Evolutionary conservation across 2,797 vertebrate species (phyloP).

Genomic region (Enteromius fasciolatus): DNA sequence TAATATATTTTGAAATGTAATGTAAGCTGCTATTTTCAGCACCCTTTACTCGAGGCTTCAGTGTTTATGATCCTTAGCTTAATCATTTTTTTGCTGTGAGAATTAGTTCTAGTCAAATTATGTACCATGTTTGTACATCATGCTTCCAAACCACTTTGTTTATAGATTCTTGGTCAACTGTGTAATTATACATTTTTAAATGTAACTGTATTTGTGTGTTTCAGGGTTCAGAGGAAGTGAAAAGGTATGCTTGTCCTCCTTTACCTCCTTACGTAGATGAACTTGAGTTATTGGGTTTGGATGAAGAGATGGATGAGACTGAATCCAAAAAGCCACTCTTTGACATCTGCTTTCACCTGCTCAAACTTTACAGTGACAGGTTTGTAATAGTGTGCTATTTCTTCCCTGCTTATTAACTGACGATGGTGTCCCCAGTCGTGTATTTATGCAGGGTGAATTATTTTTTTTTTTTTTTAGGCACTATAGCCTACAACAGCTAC

Average conservation of each 20-base stretch:
- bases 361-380: constrained; percentile 96
- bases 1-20: neutral
- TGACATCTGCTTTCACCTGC: constrained; percentile 92
- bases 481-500: constrained; percentile 86
- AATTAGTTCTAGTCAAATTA: neutral
- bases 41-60: neutral
- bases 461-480: constrained; percentile 63
- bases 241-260: constrained; percentile 86
- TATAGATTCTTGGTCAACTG: neutral
- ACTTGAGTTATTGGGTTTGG: constrained; percentile 61
- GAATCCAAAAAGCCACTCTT: constrained; percentile 72
- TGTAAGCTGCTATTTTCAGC: neutral
- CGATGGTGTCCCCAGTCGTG: too few species aligned
- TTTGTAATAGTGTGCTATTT: constrained; percentile 53
- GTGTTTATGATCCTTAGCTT: neutral
- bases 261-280: constrained; percentile 88
- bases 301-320: constrained; percentile 66
- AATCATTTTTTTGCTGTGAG: neutral
- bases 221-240: constrained; percentile 80
- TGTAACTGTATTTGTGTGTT: neutral
- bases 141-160: neutral
- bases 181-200: neutral
- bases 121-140: too few species aligned
- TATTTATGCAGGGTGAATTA: too few species aligned
- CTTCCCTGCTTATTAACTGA: neutral